phyloP scores from a whole-genome alignment of 2,113 vertebrate genomes.

The Gymnobelideus leadbeateri region DNA sequence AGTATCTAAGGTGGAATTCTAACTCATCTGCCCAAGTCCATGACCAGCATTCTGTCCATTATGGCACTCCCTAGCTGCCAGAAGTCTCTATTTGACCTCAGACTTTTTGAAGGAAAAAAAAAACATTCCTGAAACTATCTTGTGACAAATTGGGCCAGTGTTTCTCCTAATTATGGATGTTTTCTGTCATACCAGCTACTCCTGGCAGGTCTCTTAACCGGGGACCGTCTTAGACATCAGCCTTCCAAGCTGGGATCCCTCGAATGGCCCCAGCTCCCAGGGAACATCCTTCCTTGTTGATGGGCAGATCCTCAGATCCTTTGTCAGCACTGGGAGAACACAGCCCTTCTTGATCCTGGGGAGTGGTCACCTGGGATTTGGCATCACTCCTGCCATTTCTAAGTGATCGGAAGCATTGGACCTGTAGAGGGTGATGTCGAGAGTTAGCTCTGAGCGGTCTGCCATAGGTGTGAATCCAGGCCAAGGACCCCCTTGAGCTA shows the following conservation, averaged over 20 bases:
- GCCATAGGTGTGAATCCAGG: too few relatives aligned
- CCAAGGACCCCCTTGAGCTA: too few relatives aligned
- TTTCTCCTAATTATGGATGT: neutral
- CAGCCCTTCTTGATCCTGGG: neutral
- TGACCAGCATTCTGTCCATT: neutral
- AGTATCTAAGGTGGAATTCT: neutral
- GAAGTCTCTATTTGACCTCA: neutral
- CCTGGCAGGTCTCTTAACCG: neutral
- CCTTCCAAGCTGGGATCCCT: neutral
- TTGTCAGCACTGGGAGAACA: neutral
- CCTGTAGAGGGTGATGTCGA: neutral
- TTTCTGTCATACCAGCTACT: slow-evolving; percentile 29
- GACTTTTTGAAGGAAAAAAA: slow-evolving; percentile 27
- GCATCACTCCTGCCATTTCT: too few relatives aligned
- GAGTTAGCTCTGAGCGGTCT: too few relatives aligned
- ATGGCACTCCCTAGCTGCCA: neutral
- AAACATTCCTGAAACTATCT: neutral
- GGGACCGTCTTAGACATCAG: too few relatives aligned
- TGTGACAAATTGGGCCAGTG: neutral
- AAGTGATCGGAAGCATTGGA: neutral
- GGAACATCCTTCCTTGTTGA: too few relatives aligned
- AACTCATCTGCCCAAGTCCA: neutral
- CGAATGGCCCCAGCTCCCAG: neutral
- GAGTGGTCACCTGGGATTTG: too few relatives aligned
- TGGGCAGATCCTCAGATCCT: neutral